Percentiles rank a stretch among this genome's conserved stretches.
These are phyloP conservation scores for Caenorhabditis remanei DNA, from an alignment of 1,140 invertebrate species.

Conservation along the genomic window DNA sequence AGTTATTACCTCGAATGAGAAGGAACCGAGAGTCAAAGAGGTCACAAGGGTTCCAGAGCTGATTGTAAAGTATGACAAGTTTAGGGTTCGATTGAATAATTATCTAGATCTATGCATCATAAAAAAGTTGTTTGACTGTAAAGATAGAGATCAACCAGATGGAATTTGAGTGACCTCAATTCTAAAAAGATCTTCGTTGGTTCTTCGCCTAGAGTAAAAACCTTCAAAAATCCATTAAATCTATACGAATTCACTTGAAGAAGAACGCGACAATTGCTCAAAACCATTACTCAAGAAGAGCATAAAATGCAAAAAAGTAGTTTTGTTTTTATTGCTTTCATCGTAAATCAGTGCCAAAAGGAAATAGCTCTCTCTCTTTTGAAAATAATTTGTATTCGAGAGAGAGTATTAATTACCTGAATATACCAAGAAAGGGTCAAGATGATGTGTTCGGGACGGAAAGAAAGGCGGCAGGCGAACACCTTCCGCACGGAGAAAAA, in stretches of 20 bases:
- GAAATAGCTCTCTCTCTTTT: not conserved
- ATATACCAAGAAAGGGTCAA: constrained; percentile 23
- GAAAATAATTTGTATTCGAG: not conserved
- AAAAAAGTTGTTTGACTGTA: constrained; percentile 8
- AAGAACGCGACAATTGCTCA: not conserved
- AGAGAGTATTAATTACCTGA: constrained; percentile 27
- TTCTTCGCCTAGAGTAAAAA: not conserved
- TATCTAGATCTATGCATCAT: constrained; percentile 6
- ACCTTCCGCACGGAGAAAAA: constrained; percentile 35
- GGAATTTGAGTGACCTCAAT: not conserved
- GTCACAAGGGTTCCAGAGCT: not conserved
- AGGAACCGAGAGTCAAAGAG: not conserved
- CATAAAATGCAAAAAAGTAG: constrained; percentile 29
- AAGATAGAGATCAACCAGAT: not conserved
- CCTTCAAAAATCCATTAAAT: not conserved
- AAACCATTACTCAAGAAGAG: constrained; percentile 13
- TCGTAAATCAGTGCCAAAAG: constrained; percentile 10
- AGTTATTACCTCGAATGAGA: constrained; percentile 36
- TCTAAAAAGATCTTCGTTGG: not conserved
- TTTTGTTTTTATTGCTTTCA: not conserved
- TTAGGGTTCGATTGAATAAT: constrained; percentile 11
- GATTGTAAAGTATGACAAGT: constrained; percentile 51
- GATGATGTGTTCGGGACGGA: not conserved
- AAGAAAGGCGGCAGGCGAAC: not conserved
- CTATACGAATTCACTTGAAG: constrained; percentile 24